Conservation (phyloP, 2,797 vertebrate genomes). For the Ptychobarbus kaznakovi region DNA sequence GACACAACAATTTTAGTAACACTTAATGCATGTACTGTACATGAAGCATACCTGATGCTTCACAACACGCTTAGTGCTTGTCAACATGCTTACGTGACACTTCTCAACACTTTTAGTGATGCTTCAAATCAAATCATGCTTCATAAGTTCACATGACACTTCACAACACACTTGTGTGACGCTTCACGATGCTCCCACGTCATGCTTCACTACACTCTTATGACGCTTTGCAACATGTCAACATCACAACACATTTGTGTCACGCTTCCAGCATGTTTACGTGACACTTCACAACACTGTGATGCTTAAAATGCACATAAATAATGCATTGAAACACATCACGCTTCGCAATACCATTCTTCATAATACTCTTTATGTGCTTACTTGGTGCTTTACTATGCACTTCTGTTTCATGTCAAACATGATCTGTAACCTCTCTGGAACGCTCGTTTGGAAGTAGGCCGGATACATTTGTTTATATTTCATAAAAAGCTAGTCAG, state of each 20-base stretch:
- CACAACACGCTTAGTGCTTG: neutral
- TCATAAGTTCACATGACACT: neutral
- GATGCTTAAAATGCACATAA: neutral
- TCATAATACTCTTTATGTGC: neutral
- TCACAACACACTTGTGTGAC: neutral
- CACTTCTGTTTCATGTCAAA: conserved; percentile 1
- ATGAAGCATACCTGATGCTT: no score
- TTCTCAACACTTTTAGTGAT: neutral
- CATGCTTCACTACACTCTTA: neutral
- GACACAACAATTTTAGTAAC: no score
- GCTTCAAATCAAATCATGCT: neutral
- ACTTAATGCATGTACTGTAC: no score
- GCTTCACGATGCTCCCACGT: neutral
- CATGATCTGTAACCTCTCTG: neutral
- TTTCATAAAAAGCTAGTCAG: neutral
- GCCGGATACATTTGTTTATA: neutral
- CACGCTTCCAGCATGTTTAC: no score
- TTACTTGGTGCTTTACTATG: neutral
- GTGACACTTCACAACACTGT: neutral
- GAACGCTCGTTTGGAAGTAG: neutral
- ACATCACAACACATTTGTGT: neutral
- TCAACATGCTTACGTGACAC: neutral
- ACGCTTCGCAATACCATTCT: neutral
- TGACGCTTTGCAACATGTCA: neutral
- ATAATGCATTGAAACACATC: neutral